Evolutionary conservation across 2,113 vertebrate genomes (phyloP), one percentile per base, ranked within the genome.

Genomic region (Acrocephalus arundinaceus): DNA sequence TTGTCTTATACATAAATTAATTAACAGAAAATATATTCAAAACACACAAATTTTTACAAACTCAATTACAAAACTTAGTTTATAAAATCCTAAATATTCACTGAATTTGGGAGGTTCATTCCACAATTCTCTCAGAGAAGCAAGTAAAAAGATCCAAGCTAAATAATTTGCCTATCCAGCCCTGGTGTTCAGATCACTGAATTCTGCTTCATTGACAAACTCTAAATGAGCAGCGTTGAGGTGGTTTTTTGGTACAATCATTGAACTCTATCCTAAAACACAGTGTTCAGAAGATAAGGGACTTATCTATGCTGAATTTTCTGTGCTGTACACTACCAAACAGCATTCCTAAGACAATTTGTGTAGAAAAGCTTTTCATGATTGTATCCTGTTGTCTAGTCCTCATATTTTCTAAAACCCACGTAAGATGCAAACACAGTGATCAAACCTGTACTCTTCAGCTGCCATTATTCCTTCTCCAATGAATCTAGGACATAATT

Each of bases 381-480:
- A 54, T 27, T 39, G 10, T 13, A 39, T 54, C 11, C 10, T 43
- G 7, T 28, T 51, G 6, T 33, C n/a, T 25, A 52, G 27, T 49
- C 5, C 11, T 72, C 11, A 0, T 28, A 33, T 68, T 68, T 79
- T 85, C 30, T 17, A 76, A 85, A 83, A 37, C 13, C 2, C 27
- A 27, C 0, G 0, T 5, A 61, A 71, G 3, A 2, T 59, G n/a
- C 35, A 85, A 48, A 59, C 10, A 79, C 13, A 59, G 2, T 35
- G 30, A 51, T 51, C 22, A 59, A 93, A 49, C 10, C 6, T 28
- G 8, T 35, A 55, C 17, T n/a, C 30, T 68, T 71, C 37, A 33
- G 25, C 4, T 61, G 5, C 33, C 65, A 68, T 76, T 46, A 18
- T 18, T 74, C 37, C 21, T 57, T 77, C 37, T 70, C 21, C n/a